A percentile compares a stretch with the other conserved stretches of the same genome.
phyloP scores from a whole-genome alignment of 2,797 vertebrate genomes.

The Heliangelus exortis region DNA sequence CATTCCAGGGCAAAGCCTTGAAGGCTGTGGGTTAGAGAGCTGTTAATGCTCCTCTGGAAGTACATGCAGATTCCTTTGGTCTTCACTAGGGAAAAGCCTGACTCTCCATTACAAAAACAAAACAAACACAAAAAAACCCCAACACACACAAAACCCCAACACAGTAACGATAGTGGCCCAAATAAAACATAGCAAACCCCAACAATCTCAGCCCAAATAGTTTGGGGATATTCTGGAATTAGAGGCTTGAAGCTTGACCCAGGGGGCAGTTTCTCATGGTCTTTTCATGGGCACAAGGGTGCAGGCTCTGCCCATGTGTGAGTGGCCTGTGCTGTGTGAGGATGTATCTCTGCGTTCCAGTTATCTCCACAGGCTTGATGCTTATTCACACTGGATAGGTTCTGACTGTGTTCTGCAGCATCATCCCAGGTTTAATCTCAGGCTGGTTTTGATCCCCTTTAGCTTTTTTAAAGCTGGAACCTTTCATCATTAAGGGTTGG shows the following conservation, averaged over 20 bases:
- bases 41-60: background rate
- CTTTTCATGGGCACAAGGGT: background rate
- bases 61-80: background rate
- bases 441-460: background rate
- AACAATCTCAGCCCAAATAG: background rate
- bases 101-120: background rate
- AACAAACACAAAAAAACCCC: background rate
- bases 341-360: background rate
- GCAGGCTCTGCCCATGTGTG: background rate
- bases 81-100: background rate
- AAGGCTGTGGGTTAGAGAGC: background rate
- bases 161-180: background rate
- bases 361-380: background rate
- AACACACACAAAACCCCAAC: background rate
- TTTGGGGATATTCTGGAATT: background rate
- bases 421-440: background rate
- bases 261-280: background rate
- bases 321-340: background rate
- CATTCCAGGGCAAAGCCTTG: conserved; percentile 18
- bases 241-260: background rate
- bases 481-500: too few species aligned
- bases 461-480: background rate
- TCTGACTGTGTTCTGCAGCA: background rate
- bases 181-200: background rate
- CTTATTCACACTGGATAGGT: background rate